Evolutionary conservation across 1,140 invertebrate genomes (phyloP), one percentile per base, ranked within the genome.

Genomic region (Anadara kagoshimensis): DNA sequence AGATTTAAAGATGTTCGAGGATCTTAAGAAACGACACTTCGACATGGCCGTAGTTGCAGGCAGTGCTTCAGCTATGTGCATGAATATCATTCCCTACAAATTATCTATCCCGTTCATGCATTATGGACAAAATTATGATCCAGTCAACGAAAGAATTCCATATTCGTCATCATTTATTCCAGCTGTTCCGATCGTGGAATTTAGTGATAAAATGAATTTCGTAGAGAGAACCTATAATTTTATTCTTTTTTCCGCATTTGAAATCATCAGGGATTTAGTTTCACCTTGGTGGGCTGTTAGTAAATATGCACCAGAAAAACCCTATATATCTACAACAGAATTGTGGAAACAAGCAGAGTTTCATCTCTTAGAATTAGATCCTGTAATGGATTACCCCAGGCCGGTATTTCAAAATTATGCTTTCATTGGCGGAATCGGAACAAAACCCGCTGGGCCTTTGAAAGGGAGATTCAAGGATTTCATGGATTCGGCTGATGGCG

Each of bases 331-430:
- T n/a, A 61, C 43, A 12, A 12, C 12, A 3, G n/a, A 61, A 61
- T 22, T 61, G 20, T 24, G 12, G 41, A 44, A 22, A 12, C 43
- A 73, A 51, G 67, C 73, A 14, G 58, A 72, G 24, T 59, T 82
- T n/a, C 67, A 69, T 53, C 26, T 83, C 11, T 16, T 75, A 16
- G 76, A 81, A n/a, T 29, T 36, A 5, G 79, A 81, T 51, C 41
- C 73, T 29, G 47, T 78, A 8, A 41, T 84, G 11, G 75, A 80
- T 54, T 79, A 73, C 49, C 63, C 78, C 0, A 58, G 47, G 18
- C 75, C 80, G 18, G 12, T 29, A 22, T 45, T 82, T n/a, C 82
- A 78, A 16, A 77, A 84, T 63, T 51, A 77, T 29, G 76, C 67
- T 43, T 59, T 74, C 20, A 74, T 81, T 18, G 79, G 79, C 20